Base-by-base conservation (phyloP, 1,140 invertebrate genomes). In the Zaprionus capensis region DNA sequence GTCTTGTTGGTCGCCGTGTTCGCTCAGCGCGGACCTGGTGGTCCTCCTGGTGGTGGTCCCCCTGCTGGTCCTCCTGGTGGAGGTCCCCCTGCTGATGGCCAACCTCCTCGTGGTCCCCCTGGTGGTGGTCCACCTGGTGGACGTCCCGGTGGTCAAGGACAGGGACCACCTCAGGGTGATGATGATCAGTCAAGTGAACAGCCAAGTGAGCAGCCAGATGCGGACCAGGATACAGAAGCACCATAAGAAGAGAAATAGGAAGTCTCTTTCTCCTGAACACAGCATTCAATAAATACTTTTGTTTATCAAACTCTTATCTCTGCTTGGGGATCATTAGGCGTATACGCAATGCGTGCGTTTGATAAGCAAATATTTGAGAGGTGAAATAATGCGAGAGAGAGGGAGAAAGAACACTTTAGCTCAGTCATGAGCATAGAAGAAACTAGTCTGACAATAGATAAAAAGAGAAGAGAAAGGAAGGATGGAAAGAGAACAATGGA, bases 1-100 rank as follows among this genome's bases (percentile, higher is more conserved):
- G 12, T 75, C 11, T 51, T 78, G 22, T 31, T 75, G 61, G 65
- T 75, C n/a, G 71, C 59, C 44, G 76, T 78, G 4, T 17, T 68
- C 22, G 75, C 70, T 9, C 70, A 68, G n/a, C 56, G 62, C 11
- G 64, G 59, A 17, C 56, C 46, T 14, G 68, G 61, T 1, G 26
- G 64, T 9, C 61, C 67, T 44, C 67, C 53, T 2, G 26, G 41
- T 1, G 26, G 58, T 4, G 56, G 73, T 56, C 66, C 49, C 5
- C 28, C 51, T 2, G 22, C 22, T 38, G 69, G 74, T 4, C 61
- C 55, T 5, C 22, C 65, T 14, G 65, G 17, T 3, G 11, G 36
- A 2, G 46, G 58, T 7, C 66, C 58, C 24, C 34, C 59, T 24
- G 12, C 53, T 3, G 28, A n/a, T 4, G 62, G 69, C 38, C 58